Base-by-base conservation (phyloP, 2,113 vertebrate genomes). In the Emydura subglobosa region DNA sequence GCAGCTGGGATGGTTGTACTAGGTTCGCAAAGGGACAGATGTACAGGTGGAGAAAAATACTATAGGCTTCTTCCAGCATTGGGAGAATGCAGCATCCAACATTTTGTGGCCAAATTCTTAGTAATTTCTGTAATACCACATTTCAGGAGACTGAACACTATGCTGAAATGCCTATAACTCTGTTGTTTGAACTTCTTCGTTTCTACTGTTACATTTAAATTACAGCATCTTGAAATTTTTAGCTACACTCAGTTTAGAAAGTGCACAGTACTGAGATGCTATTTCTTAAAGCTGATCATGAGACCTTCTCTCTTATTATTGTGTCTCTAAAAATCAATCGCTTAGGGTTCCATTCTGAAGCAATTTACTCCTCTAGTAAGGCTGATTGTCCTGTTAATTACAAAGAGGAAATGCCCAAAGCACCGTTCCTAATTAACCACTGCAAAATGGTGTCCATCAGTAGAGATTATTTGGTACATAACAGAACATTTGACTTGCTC, bases 151-250 rank as follows among this genome's bases (percentile, higher is more conserved):
- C 78, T 95, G 4, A 90, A 68, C 24, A 2, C 89, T 74, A 83
- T 7, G 10, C 74, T 93, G 57, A 91, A 93, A 90, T 93, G 84
- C 93, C 91, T 97, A 74, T 87, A 96, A 95, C 92, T 95, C 95
- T 88, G 79, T 79, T 95, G 96, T 94, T 96, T 90, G 86, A 96
- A 94, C 92, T 95, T 96, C 92, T 94, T 96, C 89, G 47, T 96
- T 97, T 97, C 91, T 95, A 55, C 86, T 97, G 91, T 92, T 98
- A 92, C 94, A 94, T 94, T 87, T 96, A 95, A 97, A 96, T 96
- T 90, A 90, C 86, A 92, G 88, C 95, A 97, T 97, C 93, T 87
- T 96, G 95, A 91, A 94, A 96, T 97, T 96, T 95, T 97, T 97
- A 97, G 92, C 96, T 97, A 83, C 57, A 89, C 50, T 85, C 93